Evolutionary conservation across 2,113 vertebrate genomes (phyloP), one percentile per base, ranked within the genome.

Genomic region (Hyaena hyaena): DNA sequence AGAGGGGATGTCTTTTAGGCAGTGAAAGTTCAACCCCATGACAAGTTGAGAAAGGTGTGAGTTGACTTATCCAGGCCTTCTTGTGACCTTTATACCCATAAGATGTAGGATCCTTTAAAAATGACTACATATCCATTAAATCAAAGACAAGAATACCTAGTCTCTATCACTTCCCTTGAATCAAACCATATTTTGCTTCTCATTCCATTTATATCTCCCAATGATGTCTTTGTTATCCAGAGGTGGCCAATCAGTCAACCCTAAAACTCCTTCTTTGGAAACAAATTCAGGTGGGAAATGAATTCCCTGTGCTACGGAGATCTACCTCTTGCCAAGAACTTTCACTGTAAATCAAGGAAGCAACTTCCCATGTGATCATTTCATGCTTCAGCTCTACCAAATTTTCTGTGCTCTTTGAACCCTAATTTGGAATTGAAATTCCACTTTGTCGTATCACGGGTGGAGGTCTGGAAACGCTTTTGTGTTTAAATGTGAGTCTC

Each of bases 361-460:
- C 50, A 97, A 73, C 76, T 89, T 97, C n/a, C 88, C 86, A 91
- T 82, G 76, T 80, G 97, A 92, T 96, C 66, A 98, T 98, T 98
- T 98, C 97, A 98, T 3, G 69, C 93, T 93, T 98, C 85, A 93
- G 63, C 97, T 98, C 95, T 97, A 92, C 90, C 93, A 77, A 97
- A 98, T 98, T 98, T 98, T 98, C 97, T 98, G 93, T 93, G 93
- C 93, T 98, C 96, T 98, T 98, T 98, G 98, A 98, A 98, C 79
- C 23, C 48, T 97, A 97, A 97, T 98, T 98, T 98, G 88, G 87
- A 95, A 96, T 31, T 97, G 93, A 98, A 98, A 97, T 96, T 98
- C 88, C 97, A 96, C 97, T 98, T 98, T 96, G 98, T 97, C 96
- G n/a, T 96, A 95, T 97, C 93, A 93, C 28, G 61, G 87, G 35